phyloP scores from a whole-genome alignment of 2,113 vertebrate species.

The Regulus satrapa region DNA sequence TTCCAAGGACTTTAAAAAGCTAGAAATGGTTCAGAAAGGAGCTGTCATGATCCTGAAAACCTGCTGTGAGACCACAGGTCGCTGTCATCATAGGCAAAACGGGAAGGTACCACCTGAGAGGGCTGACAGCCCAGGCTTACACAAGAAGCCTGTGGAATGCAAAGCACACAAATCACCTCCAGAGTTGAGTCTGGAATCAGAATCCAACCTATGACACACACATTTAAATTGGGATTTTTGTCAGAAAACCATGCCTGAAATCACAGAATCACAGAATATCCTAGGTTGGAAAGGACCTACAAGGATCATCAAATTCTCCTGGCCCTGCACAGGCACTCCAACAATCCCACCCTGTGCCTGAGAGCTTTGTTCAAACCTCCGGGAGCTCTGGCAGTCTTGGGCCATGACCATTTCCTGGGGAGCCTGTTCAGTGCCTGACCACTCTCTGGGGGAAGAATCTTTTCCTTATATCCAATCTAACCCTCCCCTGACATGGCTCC shows the following conservation, averaged over 20 bases:
- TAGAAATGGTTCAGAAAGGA: neutral
- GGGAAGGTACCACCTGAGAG: neutral
- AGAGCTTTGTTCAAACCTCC: neutral
- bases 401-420: neutral
- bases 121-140: neutral
- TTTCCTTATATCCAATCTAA: neutral
- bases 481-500: neutral
- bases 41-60: neutral
- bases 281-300: neutral
- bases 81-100: neutral
- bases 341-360: neutral
- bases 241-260: neutral
- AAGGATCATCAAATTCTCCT: neutral
- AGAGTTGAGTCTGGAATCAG: neutral
- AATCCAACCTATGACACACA: neutral
- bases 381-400: neutral
- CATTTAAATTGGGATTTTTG: accelerated
- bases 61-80: neutral
- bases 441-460: neutral
- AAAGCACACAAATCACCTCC: neutral
- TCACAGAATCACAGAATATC: neutral
- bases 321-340: neutral
- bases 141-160: neutral
- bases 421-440: neutral
- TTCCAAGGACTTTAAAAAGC: neutral